Percentiles rank a stretch among this genome's conserved stretches.
Evolutionary conservation across 2,888 invertebrate species (phyloP).

Genomic region (Dynastes grantii): DNA sequence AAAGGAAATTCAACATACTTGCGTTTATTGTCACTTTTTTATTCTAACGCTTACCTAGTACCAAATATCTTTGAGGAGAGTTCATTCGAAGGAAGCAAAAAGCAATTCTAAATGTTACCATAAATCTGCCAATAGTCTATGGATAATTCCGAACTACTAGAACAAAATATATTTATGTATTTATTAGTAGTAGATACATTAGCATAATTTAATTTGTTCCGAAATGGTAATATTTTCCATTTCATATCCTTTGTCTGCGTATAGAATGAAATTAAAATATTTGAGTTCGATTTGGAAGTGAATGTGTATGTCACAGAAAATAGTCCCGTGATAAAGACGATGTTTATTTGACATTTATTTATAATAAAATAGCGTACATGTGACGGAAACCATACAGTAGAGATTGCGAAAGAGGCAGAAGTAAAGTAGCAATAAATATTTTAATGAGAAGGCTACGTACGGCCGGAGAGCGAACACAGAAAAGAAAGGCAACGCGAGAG

Average conservation of each 20-base stretch:
- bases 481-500: slow-evolving; percentile 45
- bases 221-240: slow-evolving; percentile 15
- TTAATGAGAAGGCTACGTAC: slow-evolving; percentile 50
- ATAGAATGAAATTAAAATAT: slow-evolving; percentile 45
- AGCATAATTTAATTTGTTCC: background rate
- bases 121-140: too few species aligned
- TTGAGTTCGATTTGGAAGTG: slow-evolving; percentile 41
- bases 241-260: slow-evolving; percentile 26
- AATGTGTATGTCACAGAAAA: slow-evolving; percentile 45
- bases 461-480: slow-evolving; percentile 27
- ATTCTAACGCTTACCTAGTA: too few species aligned
- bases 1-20: too few species aligned
- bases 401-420: slow-evolving; percentile 41
- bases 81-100: too few species aligned
- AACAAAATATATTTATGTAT: too few species aligned
- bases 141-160: too few species aligned
- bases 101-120: too few species aligned
- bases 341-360: slow-evolving; percentile 52
- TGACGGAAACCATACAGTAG: slow-evolving; percentile 48
- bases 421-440: slow-evolving; percentile 53
- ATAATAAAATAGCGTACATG: slow-evolving; percentile 50
- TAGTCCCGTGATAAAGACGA: slow-evolving; percentile 45
- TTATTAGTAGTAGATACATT: too few species aligned
- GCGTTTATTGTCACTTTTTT: too few species aligned
- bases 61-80: too few species aligned